Base-by-base conservation (phyloP, 1,140 invertebrate species). In the Euglossa dilemma region DNA sequence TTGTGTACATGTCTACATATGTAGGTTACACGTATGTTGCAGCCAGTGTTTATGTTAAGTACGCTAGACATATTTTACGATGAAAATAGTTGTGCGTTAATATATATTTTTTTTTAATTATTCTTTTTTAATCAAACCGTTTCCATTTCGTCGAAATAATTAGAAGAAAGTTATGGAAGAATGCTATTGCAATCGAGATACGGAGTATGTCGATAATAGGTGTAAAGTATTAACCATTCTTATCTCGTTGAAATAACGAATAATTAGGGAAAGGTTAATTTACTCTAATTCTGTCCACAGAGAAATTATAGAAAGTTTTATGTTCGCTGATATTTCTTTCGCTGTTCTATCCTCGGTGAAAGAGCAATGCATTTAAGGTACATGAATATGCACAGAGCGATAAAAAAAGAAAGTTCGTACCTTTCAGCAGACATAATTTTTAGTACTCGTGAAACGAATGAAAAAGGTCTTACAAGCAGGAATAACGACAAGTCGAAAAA, bases 31-130 rank as follows among this genome's bases (percentile, higher is more conserved):
- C n/a, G 14, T 45, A n/a, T 67, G 8, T 2, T 56, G 23, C 43
- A 54, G 57, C 43, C 25, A 64, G 8, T 14, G n/a, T 64, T 12
- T 59, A 63, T 52, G 5, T 54, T 14, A n/a, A 54, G 25, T 45
- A 73, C 7, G 67, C 64, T 78, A 80, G 77, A 69, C 16, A 25
- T 28, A 74, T 64, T 20, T 54, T 73, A 61, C 9, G 18, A 54
- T 45, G 23, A 70, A 20, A 70, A 45, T 36, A 36, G 36, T 36
- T 36, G 36, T 36, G 36, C 36, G 36, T 36, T 36, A 4, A 36
- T 36, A 36, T 36, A n/a, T n/a, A n/a, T n/a, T n/a, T 36, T 36
- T 36, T 36, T 36, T 36, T 2, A 36, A 36, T 36, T 36, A 36
- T 36, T 36, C 1, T 36, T 36, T 36, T 36, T 36, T 36, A 36